Percentiles rank a stretch among this genome's conserved stretches.
These are phyloP conservation scores for Festucalex cinctus DNA, from an alignment of 2,113 vertebrate genomes.

Conservation along the genomic window DNA sequence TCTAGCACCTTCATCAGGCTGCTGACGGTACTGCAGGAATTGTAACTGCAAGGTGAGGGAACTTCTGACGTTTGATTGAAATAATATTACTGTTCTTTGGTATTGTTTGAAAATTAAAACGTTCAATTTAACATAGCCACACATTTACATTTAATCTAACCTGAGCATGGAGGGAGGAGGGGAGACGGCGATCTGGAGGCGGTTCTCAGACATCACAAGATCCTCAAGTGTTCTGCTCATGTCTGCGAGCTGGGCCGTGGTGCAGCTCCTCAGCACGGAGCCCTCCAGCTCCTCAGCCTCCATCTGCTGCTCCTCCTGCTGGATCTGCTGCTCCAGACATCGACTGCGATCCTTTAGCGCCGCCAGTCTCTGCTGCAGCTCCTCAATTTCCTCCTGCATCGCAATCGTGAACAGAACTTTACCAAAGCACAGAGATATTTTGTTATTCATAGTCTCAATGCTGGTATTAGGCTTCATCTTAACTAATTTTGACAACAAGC, in stretches of 20 bases:
- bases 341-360: constrained; percentile 71
- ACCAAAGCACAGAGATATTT: neutral
- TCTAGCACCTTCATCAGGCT: constrained; percentile 48
- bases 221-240: constrained; percentile 75
- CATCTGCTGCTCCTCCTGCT: constrained; percentile 67
- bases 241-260: constrained; percentile 72
- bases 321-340: constrained; percentile 74
- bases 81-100: neutral
- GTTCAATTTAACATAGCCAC: neutral
- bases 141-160: constrained; percentile 50
- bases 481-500: neutral
- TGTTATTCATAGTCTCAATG: neutral
- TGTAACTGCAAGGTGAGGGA: neutral
- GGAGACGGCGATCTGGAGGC: constrained; percentile 62
- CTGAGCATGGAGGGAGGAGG: constrained; percentile 73
- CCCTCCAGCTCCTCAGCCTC: constrained; percentile 73
- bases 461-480: neutral
- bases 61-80: neutral
- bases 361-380: constrained; percentile 73
- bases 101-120: neutral
- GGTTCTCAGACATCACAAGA: constrained; percentile 68
- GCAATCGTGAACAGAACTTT: neutral
- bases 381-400: constrained; percentile 79
- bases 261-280: constrained; percentile 62
- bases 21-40: constrained; percentile 30